phyloP scores from a whole-genome alignment of 2,888 invertebrate species.

The Steromphala cineraria region DNA sequence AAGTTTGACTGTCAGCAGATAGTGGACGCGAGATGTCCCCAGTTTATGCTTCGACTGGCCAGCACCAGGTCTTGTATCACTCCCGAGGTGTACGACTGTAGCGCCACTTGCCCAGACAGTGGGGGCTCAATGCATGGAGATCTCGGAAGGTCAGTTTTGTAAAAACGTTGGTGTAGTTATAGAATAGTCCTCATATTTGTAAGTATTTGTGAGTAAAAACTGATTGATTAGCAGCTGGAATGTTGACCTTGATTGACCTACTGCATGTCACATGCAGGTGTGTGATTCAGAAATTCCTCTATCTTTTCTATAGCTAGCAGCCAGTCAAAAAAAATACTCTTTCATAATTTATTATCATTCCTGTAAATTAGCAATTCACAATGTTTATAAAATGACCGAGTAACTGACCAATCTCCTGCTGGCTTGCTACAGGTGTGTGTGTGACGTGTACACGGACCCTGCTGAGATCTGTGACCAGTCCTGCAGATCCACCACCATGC shows the following conservation, averaged over 20 bases:
- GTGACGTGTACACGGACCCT: slow-evolving; percentile 56
- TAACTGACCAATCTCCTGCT: background rate
- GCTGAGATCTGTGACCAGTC: slow-evolving; percentile 59
- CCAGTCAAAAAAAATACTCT: background rate
- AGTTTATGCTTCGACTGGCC: slow-evolving; percentile 52
- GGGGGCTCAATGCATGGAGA: slow-evolving; percentile 46
- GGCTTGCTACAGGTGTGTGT: slow-evolving; percentile 57
- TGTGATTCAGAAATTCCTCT: background rate
- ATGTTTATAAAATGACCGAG: background rate
- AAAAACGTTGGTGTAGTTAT: too few relatives aligned
- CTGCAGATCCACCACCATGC: slow-evolving; percentile 53
- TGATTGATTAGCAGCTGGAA: too few relatives aligned
- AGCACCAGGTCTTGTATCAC: slow-evolving; percentile 51
- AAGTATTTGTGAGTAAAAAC: too few relatives aligned
- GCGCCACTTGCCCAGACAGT: slow-evolving; percentile 42
- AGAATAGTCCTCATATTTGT: too few relatives aligned
- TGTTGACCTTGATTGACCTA: too few relatives aligned
- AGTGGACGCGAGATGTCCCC: slow-evolving; percentile 56
- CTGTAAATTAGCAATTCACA: background rate
- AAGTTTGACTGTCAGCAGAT: slow-evolving; percentile 67
- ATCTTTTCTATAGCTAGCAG: background rate
- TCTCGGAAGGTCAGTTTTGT: slow-evolving; percentile 47
- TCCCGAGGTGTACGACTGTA: slow-evolving; percentile 55
- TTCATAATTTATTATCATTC: background rate
- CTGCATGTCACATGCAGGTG: too few relatives aligned